Evolutionary conservation across 2,113 vertebrate species (phyloP), one percentile per base, ranked within the genome.

Genomic region (Stigmatopora nigra): DNA sequence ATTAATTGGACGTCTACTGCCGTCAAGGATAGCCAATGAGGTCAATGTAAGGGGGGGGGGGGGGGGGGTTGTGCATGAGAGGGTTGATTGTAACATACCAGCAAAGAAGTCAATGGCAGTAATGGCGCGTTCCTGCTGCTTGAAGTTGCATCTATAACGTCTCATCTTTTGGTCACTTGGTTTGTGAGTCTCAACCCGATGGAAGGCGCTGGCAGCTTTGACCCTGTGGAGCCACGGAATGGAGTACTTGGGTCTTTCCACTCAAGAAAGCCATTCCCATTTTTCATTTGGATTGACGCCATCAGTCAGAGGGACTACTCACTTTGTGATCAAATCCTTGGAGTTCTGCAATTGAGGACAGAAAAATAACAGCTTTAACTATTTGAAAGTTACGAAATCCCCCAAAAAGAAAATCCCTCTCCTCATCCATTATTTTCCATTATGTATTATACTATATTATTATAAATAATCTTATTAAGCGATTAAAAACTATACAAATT

Each of bases 281-380:
- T 61, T 19, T 17, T 31, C 38, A 41, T 41, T 41, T 41, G 6
- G 48, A 49, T 49, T 49, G 48, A 49, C 5, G n/a, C 16, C 16
- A 62, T 22, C 60, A 44, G 5, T 44, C 60, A 47, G n/a, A 25
- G 41, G 46, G 6, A 14, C 12, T 52, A 91, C 92, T 91, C 84
- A 93, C 92, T 84, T 86, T 51, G 80, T 73, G 61, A 89, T 89
- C 17, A 92, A 77, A 35, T 78, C 81, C 77, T 78, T 86, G 49
- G 92, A 90, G 44, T 64, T 88, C 92, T 93, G 72, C 61, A 7
- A 51, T 63, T 49, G 5, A 41, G 22, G 8, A 13, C 7, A 61
- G 20, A 65, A 0, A 55, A 52, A 35, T 4, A 46, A 17, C 52
- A 31, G 20, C 5, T 53, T 15, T 46, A 19, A 8, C 3, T 12